These are phyloP conservation scores for Nephila pilipes DNA, from an alignment of 1,140 invertebrate species.

Conservation along the genomic window DNA sequence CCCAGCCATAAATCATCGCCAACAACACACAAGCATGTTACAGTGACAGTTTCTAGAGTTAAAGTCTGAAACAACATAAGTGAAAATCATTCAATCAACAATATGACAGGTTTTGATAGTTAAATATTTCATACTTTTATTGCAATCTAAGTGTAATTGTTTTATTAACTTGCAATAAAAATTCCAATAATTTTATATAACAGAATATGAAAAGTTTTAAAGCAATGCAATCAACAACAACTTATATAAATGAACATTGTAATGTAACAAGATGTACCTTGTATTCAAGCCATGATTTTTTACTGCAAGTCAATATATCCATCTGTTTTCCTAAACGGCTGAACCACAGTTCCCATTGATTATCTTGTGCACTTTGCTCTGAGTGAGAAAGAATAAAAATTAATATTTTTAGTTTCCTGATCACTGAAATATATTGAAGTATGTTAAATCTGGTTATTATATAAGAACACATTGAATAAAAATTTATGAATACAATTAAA, in stretches of 20 bases:
- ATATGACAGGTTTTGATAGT: no score
- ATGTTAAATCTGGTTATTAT: no score
- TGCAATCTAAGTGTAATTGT: no score
- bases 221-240: background rate
- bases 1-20: conserved; percentile 91
- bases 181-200: no score
- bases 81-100: no score
- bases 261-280: conserved; percentile 75
- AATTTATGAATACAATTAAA: no score
- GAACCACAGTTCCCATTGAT: conserved; percentile 84
- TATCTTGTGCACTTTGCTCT: conserved; percentile 69
- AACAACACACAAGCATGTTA: conserved; percentile 84
- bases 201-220: background rate
- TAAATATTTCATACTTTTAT: no score
- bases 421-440: no score
- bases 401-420: no score
- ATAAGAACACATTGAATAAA: no score
- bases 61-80: conserved; percentile 75
- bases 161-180: no score
- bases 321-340: conserved; percentile 87
- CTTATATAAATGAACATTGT: no score
- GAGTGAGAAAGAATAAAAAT: background rate
- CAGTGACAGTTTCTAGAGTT: conserved; percentile 78
- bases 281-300: conserved; percentile 83
- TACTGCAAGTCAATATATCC: conserved; percentile 85